Percentiles rank a stretch among this genome's conserved stretches.
These are phyloP conservation scores for Syrmaticus mikado DNA, from an alignment of 2,113 vertebrate species.

Conservation along the genomic window DNA sequence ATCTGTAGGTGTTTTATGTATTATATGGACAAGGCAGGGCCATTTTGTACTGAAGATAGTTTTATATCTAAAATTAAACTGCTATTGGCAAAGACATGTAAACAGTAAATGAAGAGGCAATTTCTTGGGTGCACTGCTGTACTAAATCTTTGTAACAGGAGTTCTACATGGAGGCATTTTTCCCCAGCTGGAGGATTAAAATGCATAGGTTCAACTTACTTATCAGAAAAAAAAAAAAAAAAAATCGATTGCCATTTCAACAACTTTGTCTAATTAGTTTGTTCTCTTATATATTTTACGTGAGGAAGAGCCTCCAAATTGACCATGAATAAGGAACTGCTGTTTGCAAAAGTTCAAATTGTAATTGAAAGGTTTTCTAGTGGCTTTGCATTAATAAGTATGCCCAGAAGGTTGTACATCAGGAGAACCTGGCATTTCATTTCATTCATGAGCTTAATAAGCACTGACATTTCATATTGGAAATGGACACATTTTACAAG, in stretches of 20 bases:
- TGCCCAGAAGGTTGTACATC: background rate
- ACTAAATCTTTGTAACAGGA: background rate
- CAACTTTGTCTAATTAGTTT: background rate
- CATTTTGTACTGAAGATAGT: background rate
- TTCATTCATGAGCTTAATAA: background rate
- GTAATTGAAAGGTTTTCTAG: background rate
- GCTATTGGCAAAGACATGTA: background rate
- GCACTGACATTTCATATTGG: background rate
- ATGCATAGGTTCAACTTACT: background rate
- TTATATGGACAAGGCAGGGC: background rate
- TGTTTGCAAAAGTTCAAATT: slow-evolving; percentile 19
- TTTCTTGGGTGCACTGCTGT: background rate
- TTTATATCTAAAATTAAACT: slow-evolving; percentile 13
- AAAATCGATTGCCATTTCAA: background rate
- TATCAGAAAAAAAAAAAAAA: background rate
- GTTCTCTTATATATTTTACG: background rate
- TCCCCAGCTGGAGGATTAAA: background rate
- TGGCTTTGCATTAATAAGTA: background rate
- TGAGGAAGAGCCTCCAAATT: background rate
- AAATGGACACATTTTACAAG: background rate
- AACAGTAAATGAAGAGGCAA: slow-evolving; percentile 27
- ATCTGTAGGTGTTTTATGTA: background rate
- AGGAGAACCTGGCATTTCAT: background rate
- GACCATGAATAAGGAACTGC: background rate
- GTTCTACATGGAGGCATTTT: background rate